Evolutionary conservation across 2,113 vertebrate genomes (phyloP).

Genomic region (Myiozetetes cayanensis): DNA sequence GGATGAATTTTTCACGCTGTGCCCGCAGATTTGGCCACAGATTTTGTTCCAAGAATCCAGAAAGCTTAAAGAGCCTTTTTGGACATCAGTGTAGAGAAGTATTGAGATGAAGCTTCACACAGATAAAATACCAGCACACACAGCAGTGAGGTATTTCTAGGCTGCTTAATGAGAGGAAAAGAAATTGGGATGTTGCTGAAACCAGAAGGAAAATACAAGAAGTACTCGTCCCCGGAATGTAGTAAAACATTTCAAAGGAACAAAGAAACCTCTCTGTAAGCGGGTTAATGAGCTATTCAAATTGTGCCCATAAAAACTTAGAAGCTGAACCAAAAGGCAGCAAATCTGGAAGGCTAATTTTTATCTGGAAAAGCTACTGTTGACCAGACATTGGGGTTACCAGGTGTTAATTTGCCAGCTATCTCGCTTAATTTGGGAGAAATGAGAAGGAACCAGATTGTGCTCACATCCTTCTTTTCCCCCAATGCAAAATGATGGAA

Average conservation of each 20-base stretch:
- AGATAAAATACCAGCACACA: neutral
- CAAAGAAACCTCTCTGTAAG: neutral
- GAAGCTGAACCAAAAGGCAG: neutral
- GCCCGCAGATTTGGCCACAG: neutral
- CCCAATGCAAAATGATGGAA: neutral
- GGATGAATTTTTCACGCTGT: neutral
- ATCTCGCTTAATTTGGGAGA: neutral
- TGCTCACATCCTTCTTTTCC: neutral
- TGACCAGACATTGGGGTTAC: constrained; percentile 10
- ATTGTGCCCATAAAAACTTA: neutral
- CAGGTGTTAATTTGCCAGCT: constrained; percentile 19
- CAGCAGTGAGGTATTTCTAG: neutral
- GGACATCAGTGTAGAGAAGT: neutral
- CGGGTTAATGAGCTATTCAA: neutral
- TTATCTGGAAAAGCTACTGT: neutral
- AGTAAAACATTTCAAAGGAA: neutral
- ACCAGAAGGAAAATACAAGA: neutral
- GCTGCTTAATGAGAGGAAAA: neutral
- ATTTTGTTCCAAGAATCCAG: neutral
- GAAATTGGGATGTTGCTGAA: neutral
- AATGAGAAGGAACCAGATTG: neutral
- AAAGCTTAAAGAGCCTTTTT: neutral
- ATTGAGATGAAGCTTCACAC: neutral
- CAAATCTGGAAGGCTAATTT: neutral
- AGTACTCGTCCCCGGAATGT: neutral